phyloP scores from a whole-genome alignment of 2,888 invertebrate species.

The Caenorhabditis japonica region DNA sequence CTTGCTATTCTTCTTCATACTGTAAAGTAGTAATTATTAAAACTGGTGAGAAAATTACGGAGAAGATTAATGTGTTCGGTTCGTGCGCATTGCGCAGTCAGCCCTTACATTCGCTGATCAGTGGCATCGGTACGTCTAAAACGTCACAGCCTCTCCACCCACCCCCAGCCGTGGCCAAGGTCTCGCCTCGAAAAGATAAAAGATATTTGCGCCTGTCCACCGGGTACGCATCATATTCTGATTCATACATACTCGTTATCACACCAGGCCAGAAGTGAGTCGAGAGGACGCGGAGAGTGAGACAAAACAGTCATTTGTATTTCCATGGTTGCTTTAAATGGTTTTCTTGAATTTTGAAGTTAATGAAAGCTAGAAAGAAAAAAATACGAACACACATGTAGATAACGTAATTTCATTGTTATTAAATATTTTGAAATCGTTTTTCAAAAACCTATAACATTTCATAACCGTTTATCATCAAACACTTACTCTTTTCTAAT shows the following conservation, averaged over 20 bases:
- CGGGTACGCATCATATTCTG: slow-evolving; percentile 47
- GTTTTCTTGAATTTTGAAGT: not conserved
- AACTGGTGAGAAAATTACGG: slow-evolving; percentile 53
- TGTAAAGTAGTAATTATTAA: slow-evolving; percentile 53
- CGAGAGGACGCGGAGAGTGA: slow-evolving; percentile 1
- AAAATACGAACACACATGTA: too few species aligned
- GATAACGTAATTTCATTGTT: too few species aligned
- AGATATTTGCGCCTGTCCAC: slow-evolving; percentile 51
- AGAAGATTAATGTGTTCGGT: slow-evolving; percentile 48
- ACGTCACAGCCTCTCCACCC: slow-evolving; percentile 28
- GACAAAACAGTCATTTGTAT: slow-evolving; percentile 27
- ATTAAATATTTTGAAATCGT: too few species aligned
- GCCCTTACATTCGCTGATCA: slow-evolving; percentile 14
- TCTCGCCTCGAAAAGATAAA: slow-evolving; percentile 50
- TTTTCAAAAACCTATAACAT: too few species aligned
- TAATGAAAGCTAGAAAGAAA: too few species aligned
- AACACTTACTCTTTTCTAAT: too few species aligned
- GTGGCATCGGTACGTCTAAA: slow-evolving; percentile 37
- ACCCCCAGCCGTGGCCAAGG: slow-evolving; percentile 25
- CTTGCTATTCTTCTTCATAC: too few species aligned
- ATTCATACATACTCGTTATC: slow-evolving; percentile 53
- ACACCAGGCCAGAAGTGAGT: slow-evolving; percentile 12
- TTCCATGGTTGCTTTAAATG: slow-evolving; percentile 11
- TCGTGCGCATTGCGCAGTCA: slow-evolving; percentile 32
- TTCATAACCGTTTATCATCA: too few species aligned